Evolutionary conservation across 2,888 invertebrate genomes (phyloP).

Genomic region (Ernsta delagoae): DNA sequence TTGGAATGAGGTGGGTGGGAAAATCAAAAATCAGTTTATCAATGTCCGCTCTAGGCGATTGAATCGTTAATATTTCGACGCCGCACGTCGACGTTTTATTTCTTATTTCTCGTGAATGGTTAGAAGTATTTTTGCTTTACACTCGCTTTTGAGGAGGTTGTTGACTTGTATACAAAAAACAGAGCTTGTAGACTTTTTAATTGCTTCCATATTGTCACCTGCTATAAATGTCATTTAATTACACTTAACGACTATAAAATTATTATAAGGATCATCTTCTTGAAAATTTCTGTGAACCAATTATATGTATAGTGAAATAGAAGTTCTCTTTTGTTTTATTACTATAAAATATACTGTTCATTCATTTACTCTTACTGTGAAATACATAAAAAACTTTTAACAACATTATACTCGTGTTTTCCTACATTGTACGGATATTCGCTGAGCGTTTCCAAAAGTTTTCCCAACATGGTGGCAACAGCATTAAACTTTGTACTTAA

Average conservation of each 20-base stretch:
- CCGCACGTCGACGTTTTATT: neutral
- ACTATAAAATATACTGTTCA: neutral
- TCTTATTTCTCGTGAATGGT: conserved; percentile 11
- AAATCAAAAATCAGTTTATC: conserved; percentile 36
- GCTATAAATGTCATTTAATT: too few species aligned
- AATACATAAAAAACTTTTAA: conserved; percentile 1
- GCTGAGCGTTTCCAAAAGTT: conserved; percentile 18
- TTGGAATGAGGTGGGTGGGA: conserved; percentile 34
- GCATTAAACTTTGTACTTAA: conserved; percentile 27
- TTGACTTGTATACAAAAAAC: too few species aligned
- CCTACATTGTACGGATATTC: conserved; percentile 16
- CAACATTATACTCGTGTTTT: neutral
- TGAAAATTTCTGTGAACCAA: too few species aligned
- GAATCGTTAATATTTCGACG: conserved; percentile 30
- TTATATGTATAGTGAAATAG: neutral
- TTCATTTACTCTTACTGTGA: neutral
- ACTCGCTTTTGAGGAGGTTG: too few species aligned
- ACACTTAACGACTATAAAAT: too few species aligned
- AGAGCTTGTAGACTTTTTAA: too few species aligned
- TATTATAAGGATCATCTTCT: too few species aligned
- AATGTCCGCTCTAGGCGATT: conserved; percentile 25
- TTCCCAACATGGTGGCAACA: conserved; percentile 17
- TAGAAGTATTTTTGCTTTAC: neutral
- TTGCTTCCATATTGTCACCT: too few species aligned
- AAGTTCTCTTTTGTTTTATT: neutral